Base-by-base conservation (phyloP, 1,140 invertebrate species). In the Drosophila ficusphila region DNA sequence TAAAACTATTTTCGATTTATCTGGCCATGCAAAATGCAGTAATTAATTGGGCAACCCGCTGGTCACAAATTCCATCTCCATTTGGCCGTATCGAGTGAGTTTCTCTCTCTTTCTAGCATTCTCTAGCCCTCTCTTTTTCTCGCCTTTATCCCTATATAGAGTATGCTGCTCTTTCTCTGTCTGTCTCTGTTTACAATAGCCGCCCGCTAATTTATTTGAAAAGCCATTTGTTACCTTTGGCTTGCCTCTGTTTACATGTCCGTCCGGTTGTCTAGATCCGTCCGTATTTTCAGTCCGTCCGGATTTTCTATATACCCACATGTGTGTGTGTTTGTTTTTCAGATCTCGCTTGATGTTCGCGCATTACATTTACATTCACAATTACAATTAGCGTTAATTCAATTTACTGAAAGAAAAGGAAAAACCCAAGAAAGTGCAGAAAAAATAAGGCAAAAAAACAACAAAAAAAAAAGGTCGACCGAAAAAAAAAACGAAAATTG, bases 201-300 rank as follows among this genome's bases (percentile, higher is more conserved):
- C 53, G 76, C 56, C 58, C 76, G 76, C 76, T 86, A 76, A 86
- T 86, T 86, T 86, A 86, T 86, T 86, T 86, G 81, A 86, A 86
- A 86, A 86, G 77, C 76, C 82, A 86, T 86, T 86, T 86, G 81
- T 86, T 86, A 86, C 81, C 81, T 86, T 86, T 86, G 71, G 81
- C 76, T 76, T 70, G 79, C 31, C 51, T 76, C 67, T 85, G 81
- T 85, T 85, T 85, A 85, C 81, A 86, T 62, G 52, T 74, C 67
- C 44, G 42, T 64, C 19, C 23, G 42, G 19, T 34, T 27, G 14
- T 44, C 23, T 5, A 44, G 12, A 64, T 56, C 53, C 27, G 42
- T 53, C 8, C 7, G 33, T 11, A 41, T 41, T 21, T 41, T 41
- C 14, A 18, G 33, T 38, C 29, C 14, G 21, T 38, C 33, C 23